phyloP scores from a whole-genome alignment of 1,140 invertebrate genomes.

The Camponotus pennsylvanicus region DNA sequence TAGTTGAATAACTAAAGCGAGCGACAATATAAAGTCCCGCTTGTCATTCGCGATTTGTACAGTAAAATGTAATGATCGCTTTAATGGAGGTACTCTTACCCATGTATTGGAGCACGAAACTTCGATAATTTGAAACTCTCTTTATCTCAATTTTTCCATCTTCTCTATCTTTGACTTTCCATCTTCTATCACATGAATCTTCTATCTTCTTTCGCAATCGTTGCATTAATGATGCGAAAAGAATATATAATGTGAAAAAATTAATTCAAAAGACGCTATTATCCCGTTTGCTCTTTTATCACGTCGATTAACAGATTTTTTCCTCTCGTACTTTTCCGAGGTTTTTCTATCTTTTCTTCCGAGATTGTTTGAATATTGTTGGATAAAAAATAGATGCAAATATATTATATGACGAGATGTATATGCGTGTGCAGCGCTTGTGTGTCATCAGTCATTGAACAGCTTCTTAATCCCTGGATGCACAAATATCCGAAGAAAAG shows the following conservation, averaged over 20 bases:
- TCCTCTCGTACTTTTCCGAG: not conserved
- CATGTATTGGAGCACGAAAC: not conserved
- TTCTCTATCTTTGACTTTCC: conserved; percentile 9
- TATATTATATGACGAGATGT: not conserved
- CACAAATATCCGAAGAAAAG: not conserved
- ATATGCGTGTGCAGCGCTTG: not conserved
- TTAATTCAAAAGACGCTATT: not conserved
- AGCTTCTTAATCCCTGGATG: not conserved
- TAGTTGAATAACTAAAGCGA: not conserved
- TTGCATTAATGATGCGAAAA: not conserved
- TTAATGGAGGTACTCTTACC: not conserved
- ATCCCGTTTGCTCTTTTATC: conserved; percentile 13
- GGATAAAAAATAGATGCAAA: conserved; percentile 6
- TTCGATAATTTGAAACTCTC: not conserved
- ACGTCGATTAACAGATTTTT: not conserved
- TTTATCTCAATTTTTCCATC: not conserved
- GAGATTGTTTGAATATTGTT: not conserved
- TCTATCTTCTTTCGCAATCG: not conserved
- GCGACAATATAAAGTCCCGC: not conserved
- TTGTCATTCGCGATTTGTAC: not conserved
- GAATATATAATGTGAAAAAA: not conserved
- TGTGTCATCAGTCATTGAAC: not conserved
- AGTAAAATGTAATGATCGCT: conserved; percentile 25
- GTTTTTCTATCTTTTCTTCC: not conserved
- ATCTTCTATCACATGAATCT: not conserved